Base-by-base conservation (phyloP, 2,888 invertebrate genomes). In the Cephus runcator region DNA sequence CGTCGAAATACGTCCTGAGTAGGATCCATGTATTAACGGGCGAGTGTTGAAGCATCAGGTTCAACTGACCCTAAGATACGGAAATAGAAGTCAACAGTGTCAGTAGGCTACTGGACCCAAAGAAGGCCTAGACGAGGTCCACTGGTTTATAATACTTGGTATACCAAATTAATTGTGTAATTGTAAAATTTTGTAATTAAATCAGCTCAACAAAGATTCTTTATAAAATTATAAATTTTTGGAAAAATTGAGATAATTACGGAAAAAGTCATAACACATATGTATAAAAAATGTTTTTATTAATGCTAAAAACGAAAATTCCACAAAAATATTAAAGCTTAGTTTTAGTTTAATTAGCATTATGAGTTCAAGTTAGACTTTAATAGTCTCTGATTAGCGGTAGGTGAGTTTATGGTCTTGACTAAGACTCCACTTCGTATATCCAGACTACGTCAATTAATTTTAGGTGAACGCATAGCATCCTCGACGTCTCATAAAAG, bases 401-500 rank as follows among this genome's bases (percentile, higher is more conserved):
- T 23, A 23, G 23, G 9, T 56, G 0, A 56, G 23, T 56, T 56
- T 56, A 56, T 56, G 56, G 23, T 56, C 56, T 56, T 23, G 56
- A 56, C 23, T 56, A 23, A 23, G 23, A 56, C 23, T 9, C 56
- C 9, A 15, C 56, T 23, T 23, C 71, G 71, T 71, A 23, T 31
- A 71, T 71, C 71, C 9, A 15, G 71, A 12, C 31, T 12, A 34
- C 4, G 71, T 71, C 71, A 71, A 31, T 71, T 71, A 71, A 34
- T 34, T 12, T 34, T 31, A 33, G 71, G 15, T 15, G 34, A 15
- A 34, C 71, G 71, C 31, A 31, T 31, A 31, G 12, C 71, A 31
- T 71, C 71, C 81, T 80, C 79, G 80, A 83, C 82, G 83, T 79
- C 81, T 84, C 86, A 85, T 86, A 86, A 86, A 86, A 81, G 81